Percentiles rank a stretch among this genome's conserved stretches.
Evolutionary conservation across 2,113 vertebrate species (phyloP).

Genomic region (Burhinus oedicnemus): DNA sequence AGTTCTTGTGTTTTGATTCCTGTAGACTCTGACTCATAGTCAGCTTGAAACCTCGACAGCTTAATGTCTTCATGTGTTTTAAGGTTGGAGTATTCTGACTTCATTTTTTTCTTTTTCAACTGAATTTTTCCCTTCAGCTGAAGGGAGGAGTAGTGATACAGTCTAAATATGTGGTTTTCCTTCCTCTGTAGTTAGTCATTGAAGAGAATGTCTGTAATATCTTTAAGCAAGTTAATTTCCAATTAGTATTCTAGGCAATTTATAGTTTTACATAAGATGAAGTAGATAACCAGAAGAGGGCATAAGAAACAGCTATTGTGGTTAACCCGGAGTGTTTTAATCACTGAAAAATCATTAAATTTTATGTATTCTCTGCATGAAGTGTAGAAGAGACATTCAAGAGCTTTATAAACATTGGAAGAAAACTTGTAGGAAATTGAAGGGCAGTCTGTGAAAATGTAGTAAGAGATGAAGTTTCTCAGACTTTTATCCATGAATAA

Average conservation of each 20-base stretch:
- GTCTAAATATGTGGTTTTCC: not conserved
- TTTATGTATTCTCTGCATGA: not conserved
- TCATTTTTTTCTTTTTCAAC: not conserved
- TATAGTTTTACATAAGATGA: not conserved
- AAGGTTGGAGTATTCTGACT: not conserved
- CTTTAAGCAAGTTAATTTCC: not conserved
- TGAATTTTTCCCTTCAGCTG: not conserved
- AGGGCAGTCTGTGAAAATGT: not conserved
- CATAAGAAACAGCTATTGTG: not conserved
- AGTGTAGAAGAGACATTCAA: not conserved
- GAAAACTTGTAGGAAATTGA: not conserved
- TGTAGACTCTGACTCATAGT: not conserved
- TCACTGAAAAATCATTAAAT: not conserved
- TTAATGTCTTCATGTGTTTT: not conserved
- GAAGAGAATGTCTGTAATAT: not conserved
- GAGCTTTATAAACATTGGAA: not conserved
- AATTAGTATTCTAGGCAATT: not conserved
- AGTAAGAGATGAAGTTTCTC: not conserved
- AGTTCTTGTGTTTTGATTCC: not conserved
- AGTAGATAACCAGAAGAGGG: slow-evolving; percentile 1
- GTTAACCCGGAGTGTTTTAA: not conserved
- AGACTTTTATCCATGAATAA: not conserved
- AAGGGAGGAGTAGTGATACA: not conserved
- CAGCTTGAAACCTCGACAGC: not conserved
- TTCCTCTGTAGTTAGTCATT: not conserved